Evolutionary conservation across 92 coral and sea anemone species (phyloP).

Genomic region (Anthopleura xanthogrammica): DNA sequence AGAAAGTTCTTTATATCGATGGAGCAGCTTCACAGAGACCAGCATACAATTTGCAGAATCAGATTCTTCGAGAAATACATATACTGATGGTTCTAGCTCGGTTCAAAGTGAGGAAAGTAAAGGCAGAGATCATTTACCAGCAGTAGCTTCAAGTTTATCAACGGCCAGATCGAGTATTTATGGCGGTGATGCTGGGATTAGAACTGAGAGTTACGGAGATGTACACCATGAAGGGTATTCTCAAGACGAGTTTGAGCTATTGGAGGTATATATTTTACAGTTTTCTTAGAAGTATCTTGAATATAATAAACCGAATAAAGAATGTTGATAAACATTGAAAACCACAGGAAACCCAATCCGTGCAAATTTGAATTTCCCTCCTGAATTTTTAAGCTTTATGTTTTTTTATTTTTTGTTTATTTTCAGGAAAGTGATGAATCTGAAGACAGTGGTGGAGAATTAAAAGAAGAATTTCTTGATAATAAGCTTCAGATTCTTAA

Average conservation of each 20-base stretch:
- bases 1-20: conserved; percentile 34
- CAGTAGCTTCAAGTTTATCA: background rate
- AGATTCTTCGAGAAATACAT: background rate
- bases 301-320: no score
- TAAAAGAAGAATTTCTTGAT: conserved; percentile 7
- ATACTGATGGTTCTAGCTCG: background rate
- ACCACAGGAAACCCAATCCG: background rate
- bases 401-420: no score
- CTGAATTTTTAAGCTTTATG: background rate
- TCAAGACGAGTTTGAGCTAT: conserved; percentile 23
- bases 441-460: background rate
- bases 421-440: background rate
- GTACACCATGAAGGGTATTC: conserved; percentile 1
- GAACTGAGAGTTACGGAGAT: background rate
- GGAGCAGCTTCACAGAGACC: conserved; percentile 33
- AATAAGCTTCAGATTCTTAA: conserved; percentile 16
- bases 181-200: background rate
- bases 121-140: background rate
- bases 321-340: background rate
- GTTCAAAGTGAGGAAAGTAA: background rate
- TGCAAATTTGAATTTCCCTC: conserved; percentile 5
- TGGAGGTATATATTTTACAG: background rate
- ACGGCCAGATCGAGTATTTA: background rate
- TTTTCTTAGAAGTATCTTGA: background rate
- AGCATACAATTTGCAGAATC: conserved; percentile 36